Conservation (phyloP, 2,113 vertebrate species). For the Heterotilapia buettikoferi region DNA sequence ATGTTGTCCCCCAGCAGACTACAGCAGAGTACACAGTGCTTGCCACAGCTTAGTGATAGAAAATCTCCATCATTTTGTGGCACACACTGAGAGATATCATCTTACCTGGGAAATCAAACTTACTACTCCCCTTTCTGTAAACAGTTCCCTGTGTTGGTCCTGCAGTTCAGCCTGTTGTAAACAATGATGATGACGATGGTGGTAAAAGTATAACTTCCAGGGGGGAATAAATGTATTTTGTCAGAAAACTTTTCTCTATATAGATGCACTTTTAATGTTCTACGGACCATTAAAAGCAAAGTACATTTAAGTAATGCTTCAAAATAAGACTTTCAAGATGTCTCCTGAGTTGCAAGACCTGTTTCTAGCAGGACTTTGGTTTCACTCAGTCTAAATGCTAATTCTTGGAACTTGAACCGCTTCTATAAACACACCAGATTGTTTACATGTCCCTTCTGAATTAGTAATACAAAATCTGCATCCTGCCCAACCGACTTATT, state of each 20-base stretch:
- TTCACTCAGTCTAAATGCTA: neutral
- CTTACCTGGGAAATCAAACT: neutral
- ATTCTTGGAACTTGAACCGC: neutral
- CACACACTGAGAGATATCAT: neutral
- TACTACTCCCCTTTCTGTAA: neutral
- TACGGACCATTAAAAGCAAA: neutral
- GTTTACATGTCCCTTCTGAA: constrained; percentile 33
- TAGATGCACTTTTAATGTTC: neutral
- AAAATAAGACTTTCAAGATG: neutral
- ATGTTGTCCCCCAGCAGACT: neutral
- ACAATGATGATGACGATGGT: neutral
- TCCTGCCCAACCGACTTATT: neutral
- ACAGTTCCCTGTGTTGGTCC: neutral
- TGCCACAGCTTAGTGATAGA: neutral
- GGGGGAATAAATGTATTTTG: neutral
- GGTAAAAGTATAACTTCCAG: neutral
- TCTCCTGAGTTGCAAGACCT: neutral
- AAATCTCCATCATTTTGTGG: neutral
- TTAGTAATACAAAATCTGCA: constrained; percentile 48
- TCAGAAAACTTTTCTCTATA: neutral
- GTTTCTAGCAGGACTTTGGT: neutral
- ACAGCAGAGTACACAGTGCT: neutral
- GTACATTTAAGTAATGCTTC: neutral
- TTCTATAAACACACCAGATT: neutral
- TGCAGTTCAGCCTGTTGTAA: neutral